Evolutionary conservation across 2,797 vertebrate species (phyloP), one percentile per base, ranked within the genome.

Genomic region (Tachyglossus aculeatus): DNA sequence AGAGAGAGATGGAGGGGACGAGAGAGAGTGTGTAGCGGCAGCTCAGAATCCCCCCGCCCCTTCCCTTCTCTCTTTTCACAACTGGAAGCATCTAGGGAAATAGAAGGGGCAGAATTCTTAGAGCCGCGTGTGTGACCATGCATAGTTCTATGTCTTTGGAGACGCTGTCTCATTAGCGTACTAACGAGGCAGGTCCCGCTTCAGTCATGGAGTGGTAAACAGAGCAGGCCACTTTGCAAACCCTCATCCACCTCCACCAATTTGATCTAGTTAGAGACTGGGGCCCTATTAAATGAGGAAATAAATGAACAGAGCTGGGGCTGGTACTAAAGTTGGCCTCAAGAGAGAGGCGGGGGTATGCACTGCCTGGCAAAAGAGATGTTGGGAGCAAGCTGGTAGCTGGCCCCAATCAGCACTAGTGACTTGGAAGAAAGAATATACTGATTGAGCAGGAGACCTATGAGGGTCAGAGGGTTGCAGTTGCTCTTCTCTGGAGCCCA

Each of bases 131-230:
- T 87, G 66, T 91, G 90, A 85, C 73, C 48, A 14, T 58, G 88
- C 93, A 92, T 91, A 83, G 33, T 79, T 93, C 86, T 88, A 51
- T 33, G 72, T 34, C 66, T 72, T 82, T 37, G 79, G 80, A 54
- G 55, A 59, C 51, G 12, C 37, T 61, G 37, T 58, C 71, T 85
- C 78, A 82, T 88, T 90, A 89, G 44, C 10, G 6, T 54, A 3
- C 69, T 88, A 84, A 92, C 71, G 40, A 79, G 72, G 60, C 18
- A 1, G 25, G 45, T 37, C 16, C 1, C 1, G 29, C 60, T 15
- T 1, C 43, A 40, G 53, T 80, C 88, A 85, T 36, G 59, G 44
- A 80, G 51, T 5, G 38, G 24, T 47, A 54, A 8, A n/a, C 22
- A 5, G 0, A 0, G 19, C 60, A 54, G 83, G 86, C 86, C 88